phyloP scores from a whole-genome alignment of 2,888 invertebrate species.

The Cheilosia vulpina region DNA sequence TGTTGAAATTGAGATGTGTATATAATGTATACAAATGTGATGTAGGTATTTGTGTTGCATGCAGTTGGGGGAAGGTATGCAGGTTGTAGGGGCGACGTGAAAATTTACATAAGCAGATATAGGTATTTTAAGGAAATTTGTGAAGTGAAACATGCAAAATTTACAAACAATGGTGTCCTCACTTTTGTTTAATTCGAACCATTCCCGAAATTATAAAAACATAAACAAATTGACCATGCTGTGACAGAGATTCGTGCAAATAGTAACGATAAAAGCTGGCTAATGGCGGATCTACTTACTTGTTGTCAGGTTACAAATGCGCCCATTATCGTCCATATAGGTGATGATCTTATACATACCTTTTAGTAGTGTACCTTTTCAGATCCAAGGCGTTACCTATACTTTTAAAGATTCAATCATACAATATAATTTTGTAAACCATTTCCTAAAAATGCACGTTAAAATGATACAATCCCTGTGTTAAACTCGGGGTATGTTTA shows the following conservation, averaged over 20 bases:
- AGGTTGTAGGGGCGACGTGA: background rate
- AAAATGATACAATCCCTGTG: too few relatives aligned
- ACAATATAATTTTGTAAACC: too few relatives aligned
- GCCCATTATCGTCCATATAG: background rate
- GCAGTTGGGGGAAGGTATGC: background rate
- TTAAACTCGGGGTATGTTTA: background rate
- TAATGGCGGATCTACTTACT: conserved; percentile 9
- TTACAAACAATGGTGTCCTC: conserved; percentile 66
- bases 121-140: background rate
- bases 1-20: background rate
- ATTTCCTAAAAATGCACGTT: too few relatives aligned
- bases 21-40: conserved; percentile 20
- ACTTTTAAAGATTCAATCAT: background rate
- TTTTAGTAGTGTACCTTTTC: background rate
- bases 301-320: background rate
- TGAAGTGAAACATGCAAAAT: conserved; percentile 52
- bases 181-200: conserved; percentile 39
- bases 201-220: background rate
- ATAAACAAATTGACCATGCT: conserved; percentile 20
- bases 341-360: conserved; percentile 19
- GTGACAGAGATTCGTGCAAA: conserved; percentile 7
- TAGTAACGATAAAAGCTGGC: conserved; percentile 3
- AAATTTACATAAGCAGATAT: conserved; percentile 7
- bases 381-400: background rate
- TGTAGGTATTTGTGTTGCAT: conserved; percentile 2